Evolutionary conservation across 2,888 invertebrate genomes (phyloP), one percentile per base, ranked within the genome.

Genomic region (Napeogenes sylphis): DNA sequence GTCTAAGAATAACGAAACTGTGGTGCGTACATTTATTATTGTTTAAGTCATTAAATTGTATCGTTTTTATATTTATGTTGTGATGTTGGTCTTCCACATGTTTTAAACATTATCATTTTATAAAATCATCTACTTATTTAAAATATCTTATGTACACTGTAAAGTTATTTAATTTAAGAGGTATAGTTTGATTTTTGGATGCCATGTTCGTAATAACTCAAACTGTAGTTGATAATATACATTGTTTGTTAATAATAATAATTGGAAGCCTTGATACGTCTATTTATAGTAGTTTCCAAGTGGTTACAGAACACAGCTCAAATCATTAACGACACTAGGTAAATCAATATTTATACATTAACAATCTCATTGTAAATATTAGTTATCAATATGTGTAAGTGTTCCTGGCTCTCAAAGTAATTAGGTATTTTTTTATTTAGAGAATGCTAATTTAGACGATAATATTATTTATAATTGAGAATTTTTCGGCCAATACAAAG

Each of bases 321-420:
- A 90, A 86, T 80, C 83, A 83, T 83, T 84, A 84, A 81, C 82
- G 83, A 87, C 87, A 87, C 78, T 89, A 90, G 87, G 81, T 88
- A 88, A 88, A 86, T 84, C 83, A 86, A 87, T 86, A 77, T 81
- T 80, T 78, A 84, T 87, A 21, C 21, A 85, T 82, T 80, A 82
- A 75, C 84, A 88, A 90, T 89, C 88, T 90, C 90, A 88, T 76
- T 90, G 90, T 90, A 90, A 85, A 90, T 90, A 90, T 81, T 85
- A 87, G 80, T 77, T 79, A 76, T 78, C 78, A 76, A 70, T 87
- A 88, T 84, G 68, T 76, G 68, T 89, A 90, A 88, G 87, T 80
- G 80, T 86, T 89, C 87, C 90, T 84, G 90, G 90, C 90, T 90
- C 90, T 90, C 90, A 89, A 90, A 90, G 90, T 90, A 89, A 87